phyloP scores from a whole-genome alignment of 2,113 vertebrate genomes.

The Asarcornis scutulata region DNA sequence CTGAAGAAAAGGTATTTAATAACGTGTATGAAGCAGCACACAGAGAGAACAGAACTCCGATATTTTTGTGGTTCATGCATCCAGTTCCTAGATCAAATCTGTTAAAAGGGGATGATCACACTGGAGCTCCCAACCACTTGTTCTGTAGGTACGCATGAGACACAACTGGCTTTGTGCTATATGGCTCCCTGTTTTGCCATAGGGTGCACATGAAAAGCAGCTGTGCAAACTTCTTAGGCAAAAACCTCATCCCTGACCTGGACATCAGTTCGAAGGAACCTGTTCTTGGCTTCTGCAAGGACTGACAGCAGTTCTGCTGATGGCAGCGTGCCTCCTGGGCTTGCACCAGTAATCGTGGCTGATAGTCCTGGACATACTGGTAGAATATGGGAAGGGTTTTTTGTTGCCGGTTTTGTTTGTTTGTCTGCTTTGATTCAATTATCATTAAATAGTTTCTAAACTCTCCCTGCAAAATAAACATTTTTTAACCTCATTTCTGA shows the following conservation, averaged over 20 bases:
- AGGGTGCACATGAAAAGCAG: neutral
- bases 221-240: neutral
- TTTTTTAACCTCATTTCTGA: neutral
- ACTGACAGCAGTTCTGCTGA: neutral
- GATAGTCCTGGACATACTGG: neutral
- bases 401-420: neutral
- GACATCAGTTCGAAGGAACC: neutral
- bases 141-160: neutral
- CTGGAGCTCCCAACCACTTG: neutral
- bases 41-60: neutral
- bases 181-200: neutral
- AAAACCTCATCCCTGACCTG: neutral
- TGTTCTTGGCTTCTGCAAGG: rapidly evolving
- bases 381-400: neutral
- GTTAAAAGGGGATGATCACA: neutral
- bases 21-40: rapidly evolving
- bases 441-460: neutral
- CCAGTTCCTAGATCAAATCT: neutral
- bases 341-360: rapidly evolving
- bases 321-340: neutral
- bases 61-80: neutral
- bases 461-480: neutral
- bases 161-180: neutral
- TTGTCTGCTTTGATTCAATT: neutral
- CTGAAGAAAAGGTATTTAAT: neutral